Evolutionary conservation across 1,140 invertebrate genomes (phyloP).

Genomic region (Pararge aegeria): DNA sequence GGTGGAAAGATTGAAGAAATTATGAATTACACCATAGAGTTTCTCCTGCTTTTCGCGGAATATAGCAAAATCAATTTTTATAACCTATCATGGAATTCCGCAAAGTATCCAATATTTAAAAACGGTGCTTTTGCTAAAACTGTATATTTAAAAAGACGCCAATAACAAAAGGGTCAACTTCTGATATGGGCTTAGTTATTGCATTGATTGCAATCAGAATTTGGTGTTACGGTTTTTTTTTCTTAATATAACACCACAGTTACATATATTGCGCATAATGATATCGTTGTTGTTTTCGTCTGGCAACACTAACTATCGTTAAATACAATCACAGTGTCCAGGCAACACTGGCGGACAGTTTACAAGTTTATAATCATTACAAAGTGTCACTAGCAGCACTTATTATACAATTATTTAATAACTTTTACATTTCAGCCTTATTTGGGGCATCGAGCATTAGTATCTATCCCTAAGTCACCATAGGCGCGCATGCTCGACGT

Average conservation of each 20-base stretch:
- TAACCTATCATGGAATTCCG: no score
- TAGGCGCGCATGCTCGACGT: no score
- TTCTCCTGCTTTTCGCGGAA: no score
- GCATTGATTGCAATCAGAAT: neutral
- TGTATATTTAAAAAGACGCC: no score
- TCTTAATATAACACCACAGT: constrained; percentile 14
- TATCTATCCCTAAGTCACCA: neutral
- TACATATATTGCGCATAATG: neutral
- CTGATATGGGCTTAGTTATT: no score
- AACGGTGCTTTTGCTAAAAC: no score
- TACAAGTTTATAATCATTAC: neutral
- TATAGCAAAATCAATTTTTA: no score
- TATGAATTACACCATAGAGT: no score
- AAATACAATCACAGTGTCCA: constrained; percentile 21
- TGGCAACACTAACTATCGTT: constrained; percentile 21
- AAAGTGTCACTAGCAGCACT: constrained; percentile 2
- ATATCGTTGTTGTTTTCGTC: constrained; percentile 13
- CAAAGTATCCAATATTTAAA: no score
- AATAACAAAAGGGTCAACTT: no score
- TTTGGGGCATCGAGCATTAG: constrained; percentile 10
- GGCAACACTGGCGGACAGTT: constrained; percentile 29
- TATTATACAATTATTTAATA: neutral
- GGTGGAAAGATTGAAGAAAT: no score
- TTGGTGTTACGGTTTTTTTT: neutral
- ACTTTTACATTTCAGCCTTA: constrained; percentile 5